These are phyloP conservation scores for Podarcis lilfordi DNA, from an alignment of 2,797 vertebrate species.

Conservation along the genomic window DNA sequence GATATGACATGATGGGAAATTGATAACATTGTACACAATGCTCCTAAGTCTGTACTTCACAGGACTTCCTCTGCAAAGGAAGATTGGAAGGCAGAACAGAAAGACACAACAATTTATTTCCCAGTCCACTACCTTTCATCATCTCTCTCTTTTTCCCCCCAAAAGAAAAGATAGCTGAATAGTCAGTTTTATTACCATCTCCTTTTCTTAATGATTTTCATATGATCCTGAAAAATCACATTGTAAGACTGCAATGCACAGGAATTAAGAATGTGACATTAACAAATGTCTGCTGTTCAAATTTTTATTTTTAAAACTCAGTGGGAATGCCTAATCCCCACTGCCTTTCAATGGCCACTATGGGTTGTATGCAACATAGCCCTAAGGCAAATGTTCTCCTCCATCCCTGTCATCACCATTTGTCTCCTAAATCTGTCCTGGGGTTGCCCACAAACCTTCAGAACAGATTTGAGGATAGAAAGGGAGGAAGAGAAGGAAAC, in stretches of 20 bases:
- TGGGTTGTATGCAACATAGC: no score
- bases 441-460: no score
- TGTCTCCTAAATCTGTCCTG: no score
- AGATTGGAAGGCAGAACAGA: not conserved
- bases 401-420: no score
- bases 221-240: not conserved
- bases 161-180: not conserved
- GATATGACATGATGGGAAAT: conserved; percentile 27
- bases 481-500: no score
- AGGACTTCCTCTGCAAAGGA: not conserved
- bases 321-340: no score
- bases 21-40: not conserved
- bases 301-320: no score
- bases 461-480: no score
- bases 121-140: not conserved
- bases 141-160: fast-evolving
- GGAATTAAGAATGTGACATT: not conserved
- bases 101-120: not conserved
- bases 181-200: not conserved
- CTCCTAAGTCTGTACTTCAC: not conserved
- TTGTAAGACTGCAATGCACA: not conserved
- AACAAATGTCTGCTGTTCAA: no score
- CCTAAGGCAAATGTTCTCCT: no score
- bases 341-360: no score
- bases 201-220: not conserved